Evolutionary conservation across 92 coral and sea anemone genomes (phyloP).

Genomic region (Montipora capitata): DNA sequence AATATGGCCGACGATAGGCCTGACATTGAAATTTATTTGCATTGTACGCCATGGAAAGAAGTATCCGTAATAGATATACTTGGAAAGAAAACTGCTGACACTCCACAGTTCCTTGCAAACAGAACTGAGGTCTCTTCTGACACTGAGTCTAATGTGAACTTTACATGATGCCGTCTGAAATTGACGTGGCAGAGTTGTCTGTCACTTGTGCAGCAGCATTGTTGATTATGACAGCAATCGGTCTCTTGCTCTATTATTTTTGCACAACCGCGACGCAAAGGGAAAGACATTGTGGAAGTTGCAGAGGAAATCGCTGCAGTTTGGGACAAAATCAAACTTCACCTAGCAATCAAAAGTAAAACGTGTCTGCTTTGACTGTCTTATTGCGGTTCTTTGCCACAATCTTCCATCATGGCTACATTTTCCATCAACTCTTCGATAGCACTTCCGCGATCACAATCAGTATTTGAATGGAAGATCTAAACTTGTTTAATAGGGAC

Average conservation of each 20-base stretch:
- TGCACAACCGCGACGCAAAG: constrained; percentile 89
- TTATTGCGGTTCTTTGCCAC: too few relatives aligned
- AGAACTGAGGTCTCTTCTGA: neutral
- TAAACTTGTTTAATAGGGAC: too few relatives aligned
- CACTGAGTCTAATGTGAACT: constrained; percentile 52
- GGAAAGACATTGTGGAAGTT: constrained; percentile 30
- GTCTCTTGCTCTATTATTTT: constrained; percentile 69
- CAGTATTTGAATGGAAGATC: too few relatives aligned
- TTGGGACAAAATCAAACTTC: constrained; percentile 20
- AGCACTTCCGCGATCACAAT: too few relatives aligned
- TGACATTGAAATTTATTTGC: too few relatives aligned
- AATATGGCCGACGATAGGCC: constrained; percentile 13
- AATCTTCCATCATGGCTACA: too few relatives aligned
- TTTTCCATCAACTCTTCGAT: too few relatives aligned
- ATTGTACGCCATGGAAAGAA: neutral
- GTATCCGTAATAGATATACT: too few relatives aligned
- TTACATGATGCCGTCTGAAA: constrained; percentile 30
- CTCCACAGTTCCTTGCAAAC: neutral
- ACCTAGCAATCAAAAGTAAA: neutral
- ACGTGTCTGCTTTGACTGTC: too few relatives aligned
- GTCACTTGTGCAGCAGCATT: constrained; percentile 82
- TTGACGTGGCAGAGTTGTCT: constrained; percentile 77
- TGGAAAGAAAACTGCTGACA: neutral
- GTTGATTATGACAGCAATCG: constrained; percentile 69
- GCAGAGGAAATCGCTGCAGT: neutral